phyloP scores from a whole-genome alignment of 1,140 invertebrate species.

The Ips typographus region DNA sequence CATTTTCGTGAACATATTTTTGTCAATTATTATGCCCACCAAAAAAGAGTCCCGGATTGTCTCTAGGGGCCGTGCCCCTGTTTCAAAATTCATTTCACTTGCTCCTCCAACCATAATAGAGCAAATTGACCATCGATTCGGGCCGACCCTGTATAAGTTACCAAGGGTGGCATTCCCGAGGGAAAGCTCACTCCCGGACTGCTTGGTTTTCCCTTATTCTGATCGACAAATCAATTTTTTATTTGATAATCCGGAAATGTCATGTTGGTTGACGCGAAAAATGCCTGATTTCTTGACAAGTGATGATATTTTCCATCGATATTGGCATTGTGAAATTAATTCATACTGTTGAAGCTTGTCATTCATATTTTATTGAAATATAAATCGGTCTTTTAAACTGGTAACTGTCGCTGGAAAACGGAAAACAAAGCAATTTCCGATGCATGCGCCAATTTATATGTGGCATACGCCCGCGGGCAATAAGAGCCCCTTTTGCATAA shows the following conservation, averaged over 20 bases:
- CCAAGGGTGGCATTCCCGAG: constrained; percentile 12
- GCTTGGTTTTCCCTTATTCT: constrained; percentile 21
- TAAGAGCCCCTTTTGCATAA: constrained; percentile 20
- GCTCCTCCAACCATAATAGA: constrained; percentile 28
- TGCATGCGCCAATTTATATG: constrained; percentile 5
- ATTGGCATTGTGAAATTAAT: too few relatives aligned
- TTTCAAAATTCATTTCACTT: constrained; percentile 30
- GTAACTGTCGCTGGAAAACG: too few relatives aligned
- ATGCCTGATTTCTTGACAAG: too few relatives aligned
- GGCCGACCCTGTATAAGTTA: constrained; percentile 32
- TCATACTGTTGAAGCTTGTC: too few relatives aligned
- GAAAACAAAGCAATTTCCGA: not conserved
- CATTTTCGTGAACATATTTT: not conserved
- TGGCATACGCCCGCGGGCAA: constrained; percentile 1
- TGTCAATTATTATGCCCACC: not conserved
- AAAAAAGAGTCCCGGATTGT: not conserved
- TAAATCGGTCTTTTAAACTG: too few relatives aligned
- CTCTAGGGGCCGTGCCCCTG: not conserved
- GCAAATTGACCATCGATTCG: constrained; percentile 33
- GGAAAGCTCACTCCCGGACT: constrained; percentile 21
- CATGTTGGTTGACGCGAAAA: not conserved
- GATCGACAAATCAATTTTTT: constrained; percentile 30
- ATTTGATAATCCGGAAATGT: constrained; percentile 1
- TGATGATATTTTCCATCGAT: too few relatives aligned
- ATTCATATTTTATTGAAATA: too few relatives aligned